These are phyloP conservation scores for Hiodon tergisus DNA, from an alignment of 2,113 vertebrate species.

Conservation along the genomic window DNA sequence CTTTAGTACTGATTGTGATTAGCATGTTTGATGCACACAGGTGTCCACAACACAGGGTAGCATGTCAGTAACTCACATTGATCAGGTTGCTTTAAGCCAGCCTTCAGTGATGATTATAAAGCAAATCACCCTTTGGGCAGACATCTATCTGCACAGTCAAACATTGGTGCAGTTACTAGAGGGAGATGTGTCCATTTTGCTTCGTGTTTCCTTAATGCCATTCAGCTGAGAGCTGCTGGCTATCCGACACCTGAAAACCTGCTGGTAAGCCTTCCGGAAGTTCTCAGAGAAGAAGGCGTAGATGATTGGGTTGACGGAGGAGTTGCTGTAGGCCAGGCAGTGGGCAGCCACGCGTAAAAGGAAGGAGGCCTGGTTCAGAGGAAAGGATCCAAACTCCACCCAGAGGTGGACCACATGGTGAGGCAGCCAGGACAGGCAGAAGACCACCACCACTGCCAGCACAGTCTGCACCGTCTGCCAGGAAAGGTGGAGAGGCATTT, in stretches of 20 bases:
- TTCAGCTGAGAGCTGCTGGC: slow-evolving; percentile 53
- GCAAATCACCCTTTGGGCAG: no score
- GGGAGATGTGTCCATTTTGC: slow-evolving; percentile 72
- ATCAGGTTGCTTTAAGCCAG: no score
- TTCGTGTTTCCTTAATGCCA: slow-evolving; percentile 70
- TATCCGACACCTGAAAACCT: slow-evolving; percentile 84
- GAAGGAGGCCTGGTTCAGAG: slow-evolving; percentile 89
- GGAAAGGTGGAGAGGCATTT: not conserved
- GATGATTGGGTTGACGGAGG: slow-evolving; percentile 94
- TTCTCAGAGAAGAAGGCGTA: slow-evolving; percentile 96
- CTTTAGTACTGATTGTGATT: no score
- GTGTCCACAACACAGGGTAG: no score
- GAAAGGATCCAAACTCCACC: slow-evolving; percentile 90
- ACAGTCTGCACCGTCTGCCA: slow-evolving; percentile 90
- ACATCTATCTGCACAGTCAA: no score
- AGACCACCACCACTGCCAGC: slow-evolving; percentile 93
- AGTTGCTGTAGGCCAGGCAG: slow-evolving; percentile 97
- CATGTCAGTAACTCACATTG: no score
- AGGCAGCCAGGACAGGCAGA: slow-evolving; percentile 94
- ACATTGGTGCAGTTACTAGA: slow-evolving; percentile 60
- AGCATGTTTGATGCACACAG: no score
- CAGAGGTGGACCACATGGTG: slow-evolving; percentile 90
- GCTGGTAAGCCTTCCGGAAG: slow-evolving; percentile 92
- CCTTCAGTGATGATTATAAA: no score
- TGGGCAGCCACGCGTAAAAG: slow-evolving; percentile 82